Conservation (phyloP, 2,113 vertebrate genomes). For the Hylia prasina region DNA sequence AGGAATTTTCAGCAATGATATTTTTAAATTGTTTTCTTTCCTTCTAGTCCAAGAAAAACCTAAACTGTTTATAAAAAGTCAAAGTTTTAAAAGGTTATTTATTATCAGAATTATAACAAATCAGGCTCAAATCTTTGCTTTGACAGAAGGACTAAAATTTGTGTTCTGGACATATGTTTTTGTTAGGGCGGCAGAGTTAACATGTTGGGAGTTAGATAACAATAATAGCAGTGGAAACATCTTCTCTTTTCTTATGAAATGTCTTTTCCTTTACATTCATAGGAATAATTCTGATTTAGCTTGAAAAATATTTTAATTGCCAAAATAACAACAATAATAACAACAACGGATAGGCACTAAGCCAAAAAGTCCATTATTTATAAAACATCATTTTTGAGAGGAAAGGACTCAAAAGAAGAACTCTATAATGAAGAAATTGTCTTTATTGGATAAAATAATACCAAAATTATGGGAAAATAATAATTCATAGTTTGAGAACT, state of each 20-base stretch:
- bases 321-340: background rate
- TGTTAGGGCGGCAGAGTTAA: background rate
- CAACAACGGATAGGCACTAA: background rate
- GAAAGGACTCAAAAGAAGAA: background rate
- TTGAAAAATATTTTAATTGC: background rate
- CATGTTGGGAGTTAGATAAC: rapidly evolving
- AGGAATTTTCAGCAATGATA: background rate
- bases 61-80: background rate
- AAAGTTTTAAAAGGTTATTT: background rate
- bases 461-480: background rate
- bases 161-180: background rate
- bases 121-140: background rate
- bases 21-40: background rate
- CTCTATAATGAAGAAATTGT: background rate
- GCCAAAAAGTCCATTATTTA: background rate
- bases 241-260: background rate
- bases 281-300: background rate
- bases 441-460: background rate
- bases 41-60: background rate
- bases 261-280: background rate
- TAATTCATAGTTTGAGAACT: background rate
- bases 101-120: background rate
- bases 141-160: background rate
- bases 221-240: background rate
- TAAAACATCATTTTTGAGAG: background rate